Evolutionary conservation across 2,113 vertebrate genomes (phyloP), one percentile per base, ranked within the genome.

Genomic region (Trochalopteron elliotii): DNA sequence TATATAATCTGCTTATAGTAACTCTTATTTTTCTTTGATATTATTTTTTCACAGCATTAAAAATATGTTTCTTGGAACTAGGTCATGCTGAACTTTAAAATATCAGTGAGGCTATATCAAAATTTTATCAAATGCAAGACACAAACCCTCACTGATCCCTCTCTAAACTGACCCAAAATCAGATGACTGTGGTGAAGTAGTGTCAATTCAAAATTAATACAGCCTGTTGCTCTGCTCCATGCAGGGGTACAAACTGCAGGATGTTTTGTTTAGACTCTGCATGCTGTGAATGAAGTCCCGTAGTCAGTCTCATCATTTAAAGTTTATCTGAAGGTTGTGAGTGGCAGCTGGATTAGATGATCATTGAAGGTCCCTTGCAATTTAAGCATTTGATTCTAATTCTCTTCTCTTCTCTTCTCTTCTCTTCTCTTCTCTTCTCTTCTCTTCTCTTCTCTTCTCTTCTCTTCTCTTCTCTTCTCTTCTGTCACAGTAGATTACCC

Each of bases 221-320:
- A n/a, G 6, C 5, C 9, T 50, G 40, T 47, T 28, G 5, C 33
- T 81, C 64, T 92, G 16, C 37, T 88, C 22, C 55, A 59, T 2
- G 0, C 20, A 76, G 35, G 40, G 35, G 4, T 24, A 52, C 1
- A 0, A 0, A 28, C 20, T 15, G 14, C 6, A 64, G 40, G 53
- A 60, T 64, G 53, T 39, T 68, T 18, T 0, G 1, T 52, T 69
- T 60, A 74, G 30, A 39, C 7, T 47, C n/a, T 44, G 28, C 5
- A 31, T 27, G 10, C 25, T 84, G 27, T 50, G 45, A 61, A 69
- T 33, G 44, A 77, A 87, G 20, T 81, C 44, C 53, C 31, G 35
- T 8, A 25, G 25, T 85, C 61, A 52, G 10, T 33, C 44, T 81
- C 50, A 37, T 40, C 69, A 33, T 21, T 56, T 28, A 44, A 83